Evolutionary conservation across 2,888 invertebrate genomes (phyloP).

Genomic region (Eilema sororculum): DNA sequence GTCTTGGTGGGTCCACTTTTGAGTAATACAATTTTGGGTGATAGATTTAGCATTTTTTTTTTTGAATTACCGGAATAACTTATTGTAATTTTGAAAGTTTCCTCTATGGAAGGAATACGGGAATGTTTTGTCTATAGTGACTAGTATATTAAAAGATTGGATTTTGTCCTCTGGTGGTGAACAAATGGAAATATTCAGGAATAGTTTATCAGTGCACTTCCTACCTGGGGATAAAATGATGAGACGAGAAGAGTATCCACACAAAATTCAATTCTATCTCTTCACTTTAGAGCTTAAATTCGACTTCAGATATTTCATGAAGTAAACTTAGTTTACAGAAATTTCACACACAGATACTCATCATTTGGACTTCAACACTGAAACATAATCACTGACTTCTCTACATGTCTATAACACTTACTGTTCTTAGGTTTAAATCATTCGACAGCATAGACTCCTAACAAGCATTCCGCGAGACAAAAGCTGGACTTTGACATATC

Average conservation of each 20-base stretch:
- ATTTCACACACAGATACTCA: neutral
- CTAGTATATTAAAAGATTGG: too few species aligned
- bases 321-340: neutral
- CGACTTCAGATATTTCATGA: neutral
- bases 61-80: neutral
- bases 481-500: slow-evolving; percentile 33
- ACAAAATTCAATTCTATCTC: neutral
- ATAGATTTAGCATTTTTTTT: too few species aligned
- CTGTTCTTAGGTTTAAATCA: slow-evolving; percentile 17
- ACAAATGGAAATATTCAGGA: neutral
- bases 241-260: neutral
- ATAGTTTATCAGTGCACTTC: neutral
- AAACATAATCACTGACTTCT: slow-evolving; percentile 1
- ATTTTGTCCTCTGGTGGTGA: neutral
- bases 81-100: neutral
- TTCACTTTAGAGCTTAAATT: neutral
- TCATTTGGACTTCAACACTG: slow-evolving; percentile 14
- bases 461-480: slow-evolving; percentile 21
- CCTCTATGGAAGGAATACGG: neutral
- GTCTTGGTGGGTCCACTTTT: slow-evolving; percentile 43
- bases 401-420: slow-evolving; percentile 1
- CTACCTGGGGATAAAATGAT: neutral
- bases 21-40: neutral
- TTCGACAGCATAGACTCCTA: slow-evolving; percentile 30
- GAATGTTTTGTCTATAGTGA: neutral